Base-by-base conservation (phyloP, 1,140 invertebrate species). In the Drosophila insularis region DNA sequence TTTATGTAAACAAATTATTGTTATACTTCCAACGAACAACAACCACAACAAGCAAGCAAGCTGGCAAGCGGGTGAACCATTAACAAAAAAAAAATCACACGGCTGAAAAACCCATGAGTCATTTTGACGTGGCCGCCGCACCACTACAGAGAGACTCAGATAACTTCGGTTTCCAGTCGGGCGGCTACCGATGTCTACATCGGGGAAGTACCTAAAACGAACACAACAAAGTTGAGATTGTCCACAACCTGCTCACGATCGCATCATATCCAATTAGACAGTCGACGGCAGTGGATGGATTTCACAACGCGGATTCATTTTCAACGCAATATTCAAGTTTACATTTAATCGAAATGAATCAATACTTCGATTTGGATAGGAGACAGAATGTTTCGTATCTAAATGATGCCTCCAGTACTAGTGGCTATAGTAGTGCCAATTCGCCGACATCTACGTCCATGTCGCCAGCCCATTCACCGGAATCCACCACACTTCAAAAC, bases 361-460 rank as follows among this genome's bases (percentile, higher is more conserved):
- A 90, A 35, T 82, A 82, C 68, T 75, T 71, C 63, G 86, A 91
- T 64, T 56, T 91, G 74, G 90, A 91, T 65, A 80, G 81, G 61
- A 68, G 81, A 8, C 80, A 78, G 32, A 87, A 81, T 32, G 72
- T 90, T 53, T 32, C 59, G 10, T 89, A 72, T 19, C 35, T 71
- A 2, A 91, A 91, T 70, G 90, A 91, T 71, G 82, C 78, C 14
- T 90, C 78, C 46, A 87, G 80, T 53, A 91, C 90, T 1, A 91
- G 90, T 46, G 90, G 90, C 0, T 91, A 91, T 62, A 82, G 81
- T 32, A 89, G 89, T 8, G 72, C 67, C 11, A 90, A 78, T 55
- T 90, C 89, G 4, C 78, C 82, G 0, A 73, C 40, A 7, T 80
- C 89, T 4, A 71, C 74, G 19, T 67, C 69, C n/a, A 59, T 77